phyloP scores from a whole-genome alignment of 2,113 vertebrate genomes.

The Pterophyllum scalare region DNA sequence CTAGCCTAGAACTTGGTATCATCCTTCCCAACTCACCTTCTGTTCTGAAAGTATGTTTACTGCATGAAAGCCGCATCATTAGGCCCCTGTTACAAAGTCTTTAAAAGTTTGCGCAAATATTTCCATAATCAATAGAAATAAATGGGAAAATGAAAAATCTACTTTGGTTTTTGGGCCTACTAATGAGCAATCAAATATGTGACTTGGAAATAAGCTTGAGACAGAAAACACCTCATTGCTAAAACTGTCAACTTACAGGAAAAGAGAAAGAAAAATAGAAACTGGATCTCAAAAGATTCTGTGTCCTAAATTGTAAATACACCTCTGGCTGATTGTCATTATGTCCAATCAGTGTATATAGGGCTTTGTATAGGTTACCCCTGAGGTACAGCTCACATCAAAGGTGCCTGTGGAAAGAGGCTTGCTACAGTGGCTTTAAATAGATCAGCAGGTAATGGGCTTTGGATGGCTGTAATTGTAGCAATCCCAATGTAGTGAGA shows the following conservation, averaged over 20 bases:
- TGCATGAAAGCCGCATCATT: not conserved
- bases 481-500: conserved; percentile 50
- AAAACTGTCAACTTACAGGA: not conserved
- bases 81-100: not conserved
- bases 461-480: conserved; percentile 68
- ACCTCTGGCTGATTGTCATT: conserved; percentile 8
- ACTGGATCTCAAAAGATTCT: not conserved
- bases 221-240: not conserved
- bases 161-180: not conserved
- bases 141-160: not conserved
- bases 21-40: not conserved
- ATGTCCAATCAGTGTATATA: conserved; percentile 28
- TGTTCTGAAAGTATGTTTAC: not conserved
- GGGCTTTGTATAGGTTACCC: conserved; percentile 18
- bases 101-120: not conserved
- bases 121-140: not conserved
- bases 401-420: conserved; percentile 47
- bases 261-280: not conserved
- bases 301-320: not conserved
- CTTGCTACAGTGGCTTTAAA: conserved; percentile 67
- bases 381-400: conserved; percentile 38
- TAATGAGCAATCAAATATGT: not conserved
- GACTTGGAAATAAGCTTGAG: not conserved
- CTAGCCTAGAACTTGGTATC: not conserved
- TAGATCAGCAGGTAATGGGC: conserved; percentile 71